Base-by-base conservation (phyloP, 2,888 invertebrate species). In the Acanthacorydalis orientalis region DNA sequence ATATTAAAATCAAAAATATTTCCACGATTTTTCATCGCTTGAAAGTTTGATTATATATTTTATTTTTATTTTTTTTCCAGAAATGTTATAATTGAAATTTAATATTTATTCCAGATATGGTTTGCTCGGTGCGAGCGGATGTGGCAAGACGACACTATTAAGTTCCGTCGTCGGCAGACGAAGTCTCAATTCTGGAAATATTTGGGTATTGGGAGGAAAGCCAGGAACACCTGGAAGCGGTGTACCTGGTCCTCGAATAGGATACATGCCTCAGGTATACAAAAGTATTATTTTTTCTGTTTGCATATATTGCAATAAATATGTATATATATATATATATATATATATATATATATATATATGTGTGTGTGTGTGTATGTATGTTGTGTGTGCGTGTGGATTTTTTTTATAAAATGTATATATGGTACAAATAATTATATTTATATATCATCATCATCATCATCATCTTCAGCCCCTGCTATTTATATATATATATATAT, bases 81-180 rank as follows among this genome's bases (percentile, higher is more conserved):
- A 39, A n/a, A 10, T 23, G n/a, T 15, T 23, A 42, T 12, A 12
- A 37, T 12, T 12, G 2, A 37, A 37, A 33, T 43, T n/a, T 31
- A 23, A 35, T 49, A 42, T 50, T 50, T 12, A 46, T 57, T 59
- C 37, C 66, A 85, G 85, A 57, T 92, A 91, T 61, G 90, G 90
- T 31, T 72, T 92, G 7, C 70, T 92, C 15, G 92, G 91, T 1
- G 83, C 91, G 0, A 89, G 89, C 55, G 91, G 91, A 7, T 91
- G 91, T 59, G 89, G 89, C 4, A 92, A 91, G 62, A 91, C 91
- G 0, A 91, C 92, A 0, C 66, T 92, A 4, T 70, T 92, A 8
- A 80, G 86, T 45, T 86, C 87, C 64, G 77, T 90, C 53, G 85
- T 91, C 7, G 91, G 91, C 1, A 72, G 84, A 53, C 72, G 80